These are phyloP conservation scores for Archocentrus centrarchus DNA, from an alignment of 2,113 vertebrate species.

Conservation along the genomic window DNA sequence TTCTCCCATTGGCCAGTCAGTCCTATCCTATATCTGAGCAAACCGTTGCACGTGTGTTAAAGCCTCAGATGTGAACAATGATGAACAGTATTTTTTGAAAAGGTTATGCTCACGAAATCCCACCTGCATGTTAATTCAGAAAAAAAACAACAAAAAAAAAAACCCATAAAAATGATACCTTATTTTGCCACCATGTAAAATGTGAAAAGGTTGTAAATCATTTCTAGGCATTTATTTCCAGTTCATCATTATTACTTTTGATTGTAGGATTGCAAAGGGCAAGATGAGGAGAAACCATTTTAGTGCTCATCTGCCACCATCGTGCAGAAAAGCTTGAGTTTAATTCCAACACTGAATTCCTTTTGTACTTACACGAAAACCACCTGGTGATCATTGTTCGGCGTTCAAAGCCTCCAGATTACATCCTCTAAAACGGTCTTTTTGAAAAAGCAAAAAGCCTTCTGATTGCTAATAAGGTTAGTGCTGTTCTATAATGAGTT, in stretches of 20 bases:
- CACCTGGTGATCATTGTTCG: slow-evolving; percentile 1
- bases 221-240: slow-evolving; percentile 23
- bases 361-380: slow-evolving; percentile 13
- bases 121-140: slow-evolving; percentile 18
- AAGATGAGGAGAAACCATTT: background rate
- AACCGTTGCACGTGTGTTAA: slow-evolving; percentile 7
- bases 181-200: slow-evolving; percentile 33
- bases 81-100: slow-evolving; percentile 35
- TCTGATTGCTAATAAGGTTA: slow-evolving; percentile 13
- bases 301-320: background rate
- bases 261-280: slow-evolving; percentile 1
- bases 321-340: background rate
- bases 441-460: slow-evolving; percentile 40
- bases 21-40: background rate
- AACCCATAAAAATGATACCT: slow-evolving; percentile 36
- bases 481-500: slow-evolving; percentile 20
- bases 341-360: background rate
- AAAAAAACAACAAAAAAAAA: background rate
- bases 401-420: slow-evolving; percentile 23
- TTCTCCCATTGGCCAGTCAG: background rate
- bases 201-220: slow-evolving; percentile 33
- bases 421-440: background rate
- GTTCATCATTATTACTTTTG: slow-evolving; percentile 32
- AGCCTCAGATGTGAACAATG: slow-evolving; percentile 19
- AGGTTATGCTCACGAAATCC: slow-evolving; percentile 50